Evolutionary conservation across 2,888 invertebrate species (phyloP).

Genomic region (Apamea epomidion): DNA sequence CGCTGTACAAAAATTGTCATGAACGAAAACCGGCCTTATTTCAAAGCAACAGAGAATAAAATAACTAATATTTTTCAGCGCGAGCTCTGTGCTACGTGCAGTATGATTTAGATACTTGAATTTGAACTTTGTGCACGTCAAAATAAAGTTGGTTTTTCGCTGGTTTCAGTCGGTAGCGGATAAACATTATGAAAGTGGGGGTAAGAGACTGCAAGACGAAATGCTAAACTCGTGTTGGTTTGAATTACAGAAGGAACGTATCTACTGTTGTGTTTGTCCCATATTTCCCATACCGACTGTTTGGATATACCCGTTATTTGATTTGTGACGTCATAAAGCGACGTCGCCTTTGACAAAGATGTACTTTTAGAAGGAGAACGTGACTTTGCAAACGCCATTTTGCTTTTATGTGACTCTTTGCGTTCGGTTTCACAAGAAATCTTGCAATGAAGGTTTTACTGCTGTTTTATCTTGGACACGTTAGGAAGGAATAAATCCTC

Average conservation of each 20-base stretch:
- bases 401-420: slow-evolving; percentile 43
- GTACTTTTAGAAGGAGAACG: slow-evolving; percentile 57
- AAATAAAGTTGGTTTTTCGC: slow-evolving; percentile 53
- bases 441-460: slow-evolving; percentile 24
- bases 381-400: slow-evolving; percentile 33
- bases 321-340: slow-evolving; percentile 67
- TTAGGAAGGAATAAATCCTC: not conserved
- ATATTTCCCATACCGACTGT: slow-evolving; percentile 68
- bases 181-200: slow-evolving; percentile 69
- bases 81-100: slow-evolving; percentile 45
- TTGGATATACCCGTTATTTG: slow-evolving; percentile 68
- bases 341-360: slow-evolving; percentile 51
- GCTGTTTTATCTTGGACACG: slow-evolving; percentile 7
- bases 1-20: slow-evolving; percentile 41
- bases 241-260: slow-evolving; percentile 67
- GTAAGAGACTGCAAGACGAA: slow-evolving; percentile 68
- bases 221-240: slow-evolving; percentile 69
- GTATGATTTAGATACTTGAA: slow-evolving; percentile 29
- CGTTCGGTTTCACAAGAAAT: slow-evolving; percentile 30
- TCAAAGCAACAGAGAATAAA: not conserved
- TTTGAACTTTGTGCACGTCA: slow-evolving; percentile 6
- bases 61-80: not conserved
- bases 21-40: slow-evolving; percentile 34
- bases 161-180: slow-evolving; percentile 45
- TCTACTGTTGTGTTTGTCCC: slow-evolving; percentile 63